Percentiles rank a stretch among this genome's conserved stretches.
Conservation (phyloP, 2,888 invertebrate genomes). For the Calliphora vomitoria region DNA sequence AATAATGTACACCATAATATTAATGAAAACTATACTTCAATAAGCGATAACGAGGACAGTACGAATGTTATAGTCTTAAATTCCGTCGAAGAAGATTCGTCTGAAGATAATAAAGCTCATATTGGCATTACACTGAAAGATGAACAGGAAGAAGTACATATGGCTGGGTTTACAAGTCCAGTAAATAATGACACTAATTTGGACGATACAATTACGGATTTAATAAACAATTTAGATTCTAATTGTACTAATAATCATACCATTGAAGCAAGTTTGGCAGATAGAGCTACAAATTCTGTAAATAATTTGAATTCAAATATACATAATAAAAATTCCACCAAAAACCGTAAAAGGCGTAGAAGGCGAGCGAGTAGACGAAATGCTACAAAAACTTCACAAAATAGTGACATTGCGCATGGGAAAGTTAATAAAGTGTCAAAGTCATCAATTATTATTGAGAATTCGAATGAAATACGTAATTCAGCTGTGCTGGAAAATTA, state of each 20-base stretch:
- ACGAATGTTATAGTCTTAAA: not conserved
- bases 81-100: not conserved
- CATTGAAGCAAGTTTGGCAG: not conserved
- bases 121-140: not conserved
- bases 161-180: not conserved
- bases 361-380: not conserved
- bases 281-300: not conserved
- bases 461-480: not conserved
- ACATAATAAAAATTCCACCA: not conserved
- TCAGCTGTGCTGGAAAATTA: not conserved
- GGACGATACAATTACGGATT: not conserved
- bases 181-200: too few species aligned
- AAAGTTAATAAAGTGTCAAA: not conserved
- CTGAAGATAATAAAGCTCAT: not conserved
- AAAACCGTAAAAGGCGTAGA: not conserved
- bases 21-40: not conserved
- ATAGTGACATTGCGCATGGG: not conserved
- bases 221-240: not conserved
- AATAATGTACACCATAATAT: not conserved
- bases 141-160: not conserved
- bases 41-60: not conserved
- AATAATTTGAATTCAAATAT: not conserved
- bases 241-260: not conserved
- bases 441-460: not conserved
- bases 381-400: not conserved